These are phyloP conservation scores for Collichthys lucidus DNA, from an alignment of 2,113 vertebrate genomes.

Conservation along the genomic window DNA sequence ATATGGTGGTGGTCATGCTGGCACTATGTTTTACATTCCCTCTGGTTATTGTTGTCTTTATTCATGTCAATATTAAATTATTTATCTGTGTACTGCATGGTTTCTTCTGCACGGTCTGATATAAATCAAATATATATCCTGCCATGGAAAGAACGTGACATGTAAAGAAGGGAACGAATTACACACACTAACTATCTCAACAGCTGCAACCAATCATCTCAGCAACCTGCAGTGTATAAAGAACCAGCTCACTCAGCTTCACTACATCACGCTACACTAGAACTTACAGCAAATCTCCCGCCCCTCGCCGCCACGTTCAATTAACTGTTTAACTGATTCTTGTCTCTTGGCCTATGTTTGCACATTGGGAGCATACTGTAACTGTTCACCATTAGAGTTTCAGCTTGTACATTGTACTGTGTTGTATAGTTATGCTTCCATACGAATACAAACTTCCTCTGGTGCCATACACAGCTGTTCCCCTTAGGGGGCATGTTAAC, in stretches of 20 bases:
- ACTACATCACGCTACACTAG: no score
- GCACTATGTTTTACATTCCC: neutral
- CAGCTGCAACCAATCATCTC: no score
- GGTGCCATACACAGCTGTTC: neutral
- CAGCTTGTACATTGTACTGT: neutral
- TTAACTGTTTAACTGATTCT: no score
- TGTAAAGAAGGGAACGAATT: neutral
- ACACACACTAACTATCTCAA: no score
- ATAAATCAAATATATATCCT: neutral
- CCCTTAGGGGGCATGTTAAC: constrained; percentile 30
- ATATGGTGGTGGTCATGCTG: neutral
- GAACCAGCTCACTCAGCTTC: no score
- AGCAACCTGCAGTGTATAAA: no score
- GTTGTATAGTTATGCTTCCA: neutral
- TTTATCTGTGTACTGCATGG: neutral
- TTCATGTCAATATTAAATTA: no score
- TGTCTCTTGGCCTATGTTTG: no score
- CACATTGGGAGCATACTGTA: no score
- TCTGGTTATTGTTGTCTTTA: neutral
- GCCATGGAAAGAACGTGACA: neutral
- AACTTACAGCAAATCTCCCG: no score
- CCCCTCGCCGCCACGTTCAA: no score
- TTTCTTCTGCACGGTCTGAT: neutral
- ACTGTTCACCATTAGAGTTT: neutral
- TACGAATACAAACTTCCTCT: constrained; percentile 12